Evolutionary conservation across 2,888 invertebrate genomes (phyloP).

Genomic region (Aphelenchoides bicaudatus): DNA sequence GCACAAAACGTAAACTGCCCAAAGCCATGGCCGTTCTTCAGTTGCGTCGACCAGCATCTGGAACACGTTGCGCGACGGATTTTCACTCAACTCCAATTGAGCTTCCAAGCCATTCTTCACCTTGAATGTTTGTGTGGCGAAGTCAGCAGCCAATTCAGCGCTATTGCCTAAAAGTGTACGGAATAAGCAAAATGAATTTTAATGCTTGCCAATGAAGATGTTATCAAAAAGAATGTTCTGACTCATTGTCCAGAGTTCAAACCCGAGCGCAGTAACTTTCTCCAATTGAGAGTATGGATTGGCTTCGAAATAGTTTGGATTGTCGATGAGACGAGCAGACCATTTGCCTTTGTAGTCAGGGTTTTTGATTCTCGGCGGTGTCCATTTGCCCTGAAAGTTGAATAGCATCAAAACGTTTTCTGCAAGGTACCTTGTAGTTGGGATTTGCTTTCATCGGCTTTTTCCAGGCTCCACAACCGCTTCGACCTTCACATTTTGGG

Average conservation of each 20-base stretch:
- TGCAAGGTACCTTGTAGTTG: constrained; percentile 63
- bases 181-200: constrained; percentile 70
- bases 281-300: constrained; percentile 68
- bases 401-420: neutral
- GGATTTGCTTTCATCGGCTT: constrained; percentile 67
- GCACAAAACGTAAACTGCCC: constrained; percentile 77
- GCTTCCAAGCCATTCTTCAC: constrained; percentile 68
- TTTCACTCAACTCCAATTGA: constrained; percentile 20
- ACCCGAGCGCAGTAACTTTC: constrained; percentile 72
- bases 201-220: neutral
- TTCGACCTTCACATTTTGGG: constrained; percentile 74
- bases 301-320: constrained; percentile 87
- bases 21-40: constrained; percentile 79
- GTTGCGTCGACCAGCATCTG: constrained; percentile 44
- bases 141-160: constrained; percentile 72
- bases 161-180: constrained; percentile 80
- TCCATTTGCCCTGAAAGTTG: constrained; percentile 78
- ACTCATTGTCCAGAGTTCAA: constrained; percentile 98
- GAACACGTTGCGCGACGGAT: constrained; percentile 35
- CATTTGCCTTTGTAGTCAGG: constrained; percentile 66
- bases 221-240: constrained; percentile 83
- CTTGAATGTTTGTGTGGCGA: constrained; percentile 79
- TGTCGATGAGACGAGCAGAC: constrained; percentile 73
- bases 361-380: constrained; percentile 68
- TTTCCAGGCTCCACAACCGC: constrained; percentile 88